Base-by-base conservation (phyloP, 2,113 vertebrate species). In the Heloderma charlesbogerti region DNA sequence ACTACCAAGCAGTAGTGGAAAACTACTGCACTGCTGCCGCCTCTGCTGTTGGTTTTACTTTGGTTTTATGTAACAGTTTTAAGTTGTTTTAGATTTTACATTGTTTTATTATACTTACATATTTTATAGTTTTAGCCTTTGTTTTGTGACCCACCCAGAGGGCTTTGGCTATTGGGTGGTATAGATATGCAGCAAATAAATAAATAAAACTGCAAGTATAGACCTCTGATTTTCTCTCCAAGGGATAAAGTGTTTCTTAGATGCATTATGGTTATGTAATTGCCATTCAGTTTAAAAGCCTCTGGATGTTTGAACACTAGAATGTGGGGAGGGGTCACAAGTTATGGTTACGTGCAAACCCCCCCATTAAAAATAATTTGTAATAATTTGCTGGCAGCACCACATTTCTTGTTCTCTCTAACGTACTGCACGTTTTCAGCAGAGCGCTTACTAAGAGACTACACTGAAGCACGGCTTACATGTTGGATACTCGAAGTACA, bases 191-290 rank as follows among this genome's bases (percentile, higher is more conserved):
- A 72, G 66, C 20, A 67, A 67, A 71, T 71, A 74, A 74, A 74
- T 74, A 74, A 37, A n/a, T n/a, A n/a, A n/a, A n/a, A 15, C 31
- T 0, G 4, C 27, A 74, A 93, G 34, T 34, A 34, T 77, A 6
- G 77, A 0, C 75, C 71, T 71, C 6, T 74, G 25, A 79, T 72
- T 57, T 60, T 37, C 13, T 15, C 34, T 1, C 0, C 22, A 48
- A 81, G 85, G 84, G 72, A 69, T 71, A 60, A 91, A 88, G 43
- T 79, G 29, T n/a, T 13, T 79, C 37, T 86, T 87, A 0, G 90
- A 25, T 13, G n/a, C 15, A 8, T 2, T 22, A 34, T 63, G 57
- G 54, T 43, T 78, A 54, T 75, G 88, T 87, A 0, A 31, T 0
- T 91, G 69, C 84, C 86, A 82, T 88, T 90, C 75, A 29, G 89